phyloP scores from a whole-genome alignment of 2,113 vertebrate genomes.

The Erythrocebus patas region DNA sequence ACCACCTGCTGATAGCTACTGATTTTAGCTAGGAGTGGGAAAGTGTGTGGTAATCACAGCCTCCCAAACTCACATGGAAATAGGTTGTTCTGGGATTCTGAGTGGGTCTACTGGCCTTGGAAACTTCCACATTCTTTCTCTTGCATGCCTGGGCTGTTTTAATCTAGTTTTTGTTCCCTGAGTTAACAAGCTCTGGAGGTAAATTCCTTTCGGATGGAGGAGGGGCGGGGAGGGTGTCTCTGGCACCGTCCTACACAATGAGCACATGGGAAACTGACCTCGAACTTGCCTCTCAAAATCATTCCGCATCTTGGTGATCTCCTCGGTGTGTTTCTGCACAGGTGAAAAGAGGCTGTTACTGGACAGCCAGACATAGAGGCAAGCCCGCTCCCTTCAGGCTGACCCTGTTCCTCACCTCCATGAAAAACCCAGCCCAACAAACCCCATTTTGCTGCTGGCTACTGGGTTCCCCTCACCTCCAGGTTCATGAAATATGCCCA shows the following conservation, averaged over 20 bases:
- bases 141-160: rapidly evolving
- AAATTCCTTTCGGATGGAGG: background rate
- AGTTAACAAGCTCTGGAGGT: too few relatives aligned
- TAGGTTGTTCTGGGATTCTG: background rate
- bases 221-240: too few relatives aligned
- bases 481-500: background rate
- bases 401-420: background rate
- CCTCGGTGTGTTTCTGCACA: constrained; percentile 90
- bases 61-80: background rate
- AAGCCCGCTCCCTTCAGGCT: background rate
- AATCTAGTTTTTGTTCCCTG: too few relatives aligned
- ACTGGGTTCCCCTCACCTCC: background rate
- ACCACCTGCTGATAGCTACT: background rate
- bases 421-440: background rate
- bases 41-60: background rate
- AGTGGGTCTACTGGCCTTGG: background rate
- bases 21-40: background rate
- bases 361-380: background rate
- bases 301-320: constrained; percentile 81
- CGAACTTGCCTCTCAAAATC: constrained; percentile 86
- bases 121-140: background rate
- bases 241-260: rapidly evolving
- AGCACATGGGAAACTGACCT: constrained; percentile 82
- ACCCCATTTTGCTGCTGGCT: background rate
- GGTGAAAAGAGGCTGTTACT: rapidly evolving